Conservation (phyloP, 2,797 vertebrate species). For the Carcharodon carcharias region DNA sequence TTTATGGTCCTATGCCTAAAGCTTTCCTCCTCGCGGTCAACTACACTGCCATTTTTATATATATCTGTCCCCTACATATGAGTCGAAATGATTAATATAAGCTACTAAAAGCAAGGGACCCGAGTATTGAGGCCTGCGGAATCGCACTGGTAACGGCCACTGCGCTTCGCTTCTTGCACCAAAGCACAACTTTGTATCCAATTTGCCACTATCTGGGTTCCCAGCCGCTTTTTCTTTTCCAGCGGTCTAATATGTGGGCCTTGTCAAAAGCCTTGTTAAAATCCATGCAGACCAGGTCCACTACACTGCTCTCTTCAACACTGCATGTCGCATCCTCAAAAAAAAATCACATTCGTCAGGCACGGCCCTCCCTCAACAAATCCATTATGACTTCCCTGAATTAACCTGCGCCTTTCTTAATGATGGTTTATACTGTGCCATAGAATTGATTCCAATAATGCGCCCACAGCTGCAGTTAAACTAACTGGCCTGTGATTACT, state of each 20-base stretch:
- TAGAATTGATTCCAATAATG: too few species aligned
- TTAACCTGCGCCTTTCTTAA: too few species aligned
- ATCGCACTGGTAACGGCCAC: neutral
- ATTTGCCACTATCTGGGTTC: neutral
- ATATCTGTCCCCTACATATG: neutral
- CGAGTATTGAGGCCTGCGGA: neutral
- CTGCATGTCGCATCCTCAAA: neutral
- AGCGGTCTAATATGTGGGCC: neutral
- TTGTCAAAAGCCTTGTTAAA: neutral
- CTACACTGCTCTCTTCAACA: neutral
- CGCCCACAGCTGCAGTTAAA: too few species aligned
- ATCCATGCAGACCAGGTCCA: neutral
- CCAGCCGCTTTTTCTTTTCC: neutral
- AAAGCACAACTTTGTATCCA: neutral
- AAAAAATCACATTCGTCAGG: neutral
- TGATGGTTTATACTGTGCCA: too few species aligned
- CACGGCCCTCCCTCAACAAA: too few species aligned
- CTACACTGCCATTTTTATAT: neutral
- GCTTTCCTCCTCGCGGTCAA: neutral
- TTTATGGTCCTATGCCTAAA: neutral
- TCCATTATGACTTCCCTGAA: too few species aligned
- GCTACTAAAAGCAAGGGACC: neutral
- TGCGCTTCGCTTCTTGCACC: neutral
- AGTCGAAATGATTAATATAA: neutral
- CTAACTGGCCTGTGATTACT: too few species aligned